These are phyloP conservation scores for Euplexia lucipara DNA, from an alignment of 2,888 invertebrate genomes.

Conservation along the genomic window DNA sequence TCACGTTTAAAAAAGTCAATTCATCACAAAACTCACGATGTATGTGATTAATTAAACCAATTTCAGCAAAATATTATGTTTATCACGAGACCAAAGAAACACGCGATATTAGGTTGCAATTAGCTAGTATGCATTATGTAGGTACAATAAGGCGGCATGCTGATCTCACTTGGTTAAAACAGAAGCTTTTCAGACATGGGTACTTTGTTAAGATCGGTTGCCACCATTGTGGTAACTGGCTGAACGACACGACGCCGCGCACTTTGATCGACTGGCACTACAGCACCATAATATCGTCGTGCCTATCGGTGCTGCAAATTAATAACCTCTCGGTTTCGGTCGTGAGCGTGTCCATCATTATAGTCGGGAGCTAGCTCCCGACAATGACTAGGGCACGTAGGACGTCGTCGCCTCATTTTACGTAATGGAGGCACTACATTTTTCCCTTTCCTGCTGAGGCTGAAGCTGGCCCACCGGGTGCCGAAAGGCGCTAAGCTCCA, in stretches of 20 bases:
- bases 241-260: too few relatives aligned
- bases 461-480: too few relatives aligned
- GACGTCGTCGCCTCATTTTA: background rate
- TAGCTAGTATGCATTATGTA: background rate
- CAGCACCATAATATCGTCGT: too few relatives aligned
- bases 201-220: too few relatives aligned
- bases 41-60: background rate
- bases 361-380: background rate
- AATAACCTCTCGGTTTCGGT: background rate
- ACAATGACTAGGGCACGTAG: too few relatives aligned
- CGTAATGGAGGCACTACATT: too few relatives aligned
- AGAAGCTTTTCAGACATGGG: too few relatives aligned
- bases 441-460: too few relatives aligned
- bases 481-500: too few relatives aligned
- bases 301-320: background rate
- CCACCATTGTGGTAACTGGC: too few relatives aligned
- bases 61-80: slow-evolving; percentile 20
- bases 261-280: too few relatives aligned
- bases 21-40: background rate
- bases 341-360: background rate
- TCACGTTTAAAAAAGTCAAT: slow-evolving; percentile 36
- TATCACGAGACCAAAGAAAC: slow-evolving; percentile 24
- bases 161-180: background rate
- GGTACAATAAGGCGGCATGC: background rate
- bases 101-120: background rate